Percentiles rank a stretch among this genome's conserved stretches.
Conservation (phyloP, 2,888 invertebrate genomes). For the Mythimna lalbum region DNA sequence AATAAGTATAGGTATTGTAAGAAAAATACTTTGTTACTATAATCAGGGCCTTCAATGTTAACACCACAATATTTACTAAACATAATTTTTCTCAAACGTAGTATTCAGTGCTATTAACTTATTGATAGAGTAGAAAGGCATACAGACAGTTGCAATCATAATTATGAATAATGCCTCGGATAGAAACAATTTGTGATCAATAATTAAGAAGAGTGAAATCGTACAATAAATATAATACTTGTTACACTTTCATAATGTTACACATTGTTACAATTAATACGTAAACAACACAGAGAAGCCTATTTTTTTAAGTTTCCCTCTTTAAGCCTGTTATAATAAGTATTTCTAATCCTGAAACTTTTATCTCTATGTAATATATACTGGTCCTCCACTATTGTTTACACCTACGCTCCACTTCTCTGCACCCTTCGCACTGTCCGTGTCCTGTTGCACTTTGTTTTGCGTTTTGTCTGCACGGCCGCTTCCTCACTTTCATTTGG, state of each 20-base stretch:
- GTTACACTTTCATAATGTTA: slow-evolving; percentile 87
- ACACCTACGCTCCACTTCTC: slow-evolving; percentile 64
- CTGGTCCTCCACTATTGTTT: slow-evolving; percentile 65
- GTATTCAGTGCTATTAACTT: slow-evolving; percentile 69
- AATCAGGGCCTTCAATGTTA: slow-evolving; percentile 74
- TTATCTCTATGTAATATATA: slow-evolving; percentile 61
- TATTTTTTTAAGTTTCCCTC: slow-evolving; percentile 86
- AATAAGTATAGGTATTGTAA: slow-evolving; percentile 64
- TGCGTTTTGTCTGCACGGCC: slow-evolving; percentile 78
- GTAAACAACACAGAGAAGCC: slow-evolving; percentile 82
- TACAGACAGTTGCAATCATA: slow-evolving; percentile 76
- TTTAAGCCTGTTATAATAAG: slow-evolving; percentile 75
- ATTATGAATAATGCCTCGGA: slow-evolving; percentile 79
- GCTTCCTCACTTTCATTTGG: slow-evolving; percentile 81
- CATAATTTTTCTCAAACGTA: slow-evolving; percentile 70
- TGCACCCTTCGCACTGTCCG: slow-evolving; percentile 80
- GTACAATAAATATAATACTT: slow-evolving; percentile 88
- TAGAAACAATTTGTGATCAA: slow-evolving; percentile 84
- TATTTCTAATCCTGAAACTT: slow-evolving; percentile 67
- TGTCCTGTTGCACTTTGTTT: slow-evolving; percentile 84
- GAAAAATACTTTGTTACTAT: slow-evolving; percentile 72
- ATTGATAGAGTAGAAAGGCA: slow-evolving; percentile 74
- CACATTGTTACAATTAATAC: slow-evolving; percentile 86
- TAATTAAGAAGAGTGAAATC: slow-evolving; percentile 86
- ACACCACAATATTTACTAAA: slow-evolving; percentile 69